Conservation (phyloP, 2,113 vertebrate species). For the Xiphophorus hellerii region DNA sequence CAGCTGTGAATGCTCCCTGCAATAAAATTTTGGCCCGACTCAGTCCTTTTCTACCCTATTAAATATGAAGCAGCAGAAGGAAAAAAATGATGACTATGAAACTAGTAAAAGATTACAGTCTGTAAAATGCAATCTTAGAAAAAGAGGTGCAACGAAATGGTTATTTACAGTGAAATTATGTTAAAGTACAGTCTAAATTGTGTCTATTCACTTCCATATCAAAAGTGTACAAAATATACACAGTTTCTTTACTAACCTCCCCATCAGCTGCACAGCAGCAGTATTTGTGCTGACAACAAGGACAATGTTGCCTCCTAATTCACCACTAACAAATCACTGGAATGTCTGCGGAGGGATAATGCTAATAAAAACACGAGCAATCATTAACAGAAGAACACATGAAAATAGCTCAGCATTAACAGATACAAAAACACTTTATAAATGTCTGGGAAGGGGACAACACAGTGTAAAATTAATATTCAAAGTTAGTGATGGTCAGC, state of each 20-base stretch:
- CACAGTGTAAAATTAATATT: background rate
- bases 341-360: background rate
- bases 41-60: conserved; percentile 1
- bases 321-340: conserved; percentile 9
- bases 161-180: background rate
- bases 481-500: background rate
- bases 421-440: background rate
- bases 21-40: conserved; percentile 1
- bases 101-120: background rate
- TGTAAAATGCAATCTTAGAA: background rate
- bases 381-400: background rate
- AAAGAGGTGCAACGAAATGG: too few species aligned
- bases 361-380: conserved; percentile 23
- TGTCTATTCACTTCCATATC: background rate
- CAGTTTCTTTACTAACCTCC: conserved; percentile 21
- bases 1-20: conserved; percentile 13
- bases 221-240: background rate
- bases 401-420: background rate
- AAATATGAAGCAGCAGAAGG: background rate
- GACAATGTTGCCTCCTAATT: conserved; percentile 28
- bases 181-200: background rate
- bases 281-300: conserved; percentile 43
- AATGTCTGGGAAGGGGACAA: background rate
- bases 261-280: conserved; percentile 44
- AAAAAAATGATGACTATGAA: background rate